A percentile compares a stretch with the other conserved stretches of the same genome.
Conservation (phyloP, 2,797 vertebrate species). For the Chaunax sp. region DNA sequence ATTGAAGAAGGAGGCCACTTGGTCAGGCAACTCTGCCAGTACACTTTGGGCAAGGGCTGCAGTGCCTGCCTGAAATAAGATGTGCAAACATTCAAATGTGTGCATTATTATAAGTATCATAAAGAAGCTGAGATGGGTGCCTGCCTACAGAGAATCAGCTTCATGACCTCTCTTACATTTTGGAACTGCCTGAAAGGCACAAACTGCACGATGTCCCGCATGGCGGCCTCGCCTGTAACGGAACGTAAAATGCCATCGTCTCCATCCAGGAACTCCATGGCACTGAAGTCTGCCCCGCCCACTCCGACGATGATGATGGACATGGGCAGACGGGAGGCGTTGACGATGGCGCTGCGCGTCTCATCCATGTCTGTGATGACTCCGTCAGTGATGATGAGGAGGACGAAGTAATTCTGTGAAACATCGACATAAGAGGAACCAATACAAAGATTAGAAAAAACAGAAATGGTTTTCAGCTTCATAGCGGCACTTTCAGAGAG, state of each 20-base stretch:
- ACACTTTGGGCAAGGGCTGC: conserved; percentile 91
- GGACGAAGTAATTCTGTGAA: conserved; percentile 93
- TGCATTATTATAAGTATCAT: conserved; percentile 2
- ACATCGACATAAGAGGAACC: neutral
- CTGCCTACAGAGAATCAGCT: neutral
- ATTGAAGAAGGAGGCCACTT: conserved; percentile 93
- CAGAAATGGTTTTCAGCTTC: neutral
- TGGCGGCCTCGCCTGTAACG: conserved; percentile 84
- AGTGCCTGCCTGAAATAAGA: conserved; percentile 85
- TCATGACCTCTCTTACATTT: conserved; percentile 83
- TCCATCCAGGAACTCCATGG: conserved; percentile 96
- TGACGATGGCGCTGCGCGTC: conserved; percentile 90
- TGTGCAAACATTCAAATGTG: conserved; percentile 47
- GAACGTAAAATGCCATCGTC: conserved; percentile 88
- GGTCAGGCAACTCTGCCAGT: conserved; percentile 92
- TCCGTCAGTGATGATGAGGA: conserved; percentile 96
- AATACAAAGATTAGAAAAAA: neutral
- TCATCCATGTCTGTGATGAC: conserved; percentile 97
- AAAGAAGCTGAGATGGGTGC: neutral
- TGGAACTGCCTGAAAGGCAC: conserved; percentile 96
- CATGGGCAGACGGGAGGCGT: conserved; percentile 92
- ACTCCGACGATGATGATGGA: conserved; percentile 97
- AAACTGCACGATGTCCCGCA: conserved; percentile 96
- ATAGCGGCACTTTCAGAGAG: too few species aligned
- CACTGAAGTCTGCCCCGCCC: conserved; percentile 92